Evolutionary conservation across 2,797 vertebrate genomes (phyloP).

Genomic region (Chloroceryle amazona): DNA sequence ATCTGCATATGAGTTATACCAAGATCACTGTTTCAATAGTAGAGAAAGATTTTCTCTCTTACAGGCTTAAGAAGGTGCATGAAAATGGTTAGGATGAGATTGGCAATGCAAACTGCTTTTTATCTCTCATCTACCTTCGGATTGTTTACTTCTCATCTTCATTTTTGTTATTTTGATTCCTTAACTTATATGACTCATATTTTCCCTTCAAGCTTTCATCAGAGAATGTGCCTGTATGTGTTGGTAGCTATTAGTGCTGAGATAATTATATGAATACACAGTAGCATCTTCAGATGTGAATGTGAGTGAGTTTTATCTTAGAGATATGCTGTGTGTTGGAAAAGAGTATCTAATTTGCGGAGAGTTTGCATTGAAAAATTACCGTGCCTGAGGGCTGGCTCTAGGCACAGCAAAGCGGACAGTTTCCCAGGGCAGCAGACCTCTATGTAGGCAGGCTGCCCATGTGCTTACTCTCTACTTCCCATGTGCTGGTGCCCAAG

Average conservation of each 20-base stretch:
- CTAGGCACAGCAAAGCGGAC: neutral
- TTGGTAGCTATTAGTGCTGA: neutral
- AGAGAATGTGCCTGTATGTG: neutral
- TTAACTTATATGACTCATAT: neutral
- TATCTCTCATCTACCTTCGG: neutral
- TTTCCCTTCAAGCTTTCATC: neutral
- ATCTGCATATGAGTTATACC: neutral
- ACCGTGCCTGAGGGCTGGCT: neutral
- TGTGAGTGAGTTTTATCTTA: neutral
- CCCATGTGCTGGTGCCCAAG: neutral
- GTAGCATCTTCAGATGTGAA: neutral
- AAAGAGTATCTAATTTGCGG: neutral
- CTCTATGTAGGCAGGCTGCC: rapidly evolving
- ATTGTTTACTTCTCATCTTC: neutral
- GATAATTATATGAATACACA: neutral
- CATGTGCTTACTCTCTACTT: rapidly evolving
- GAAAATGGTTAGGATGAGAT: neutral
- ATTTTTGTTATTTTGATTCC: neutral
- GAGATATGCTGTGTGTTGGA: neutral
- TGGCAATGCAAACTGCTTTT: neutral
- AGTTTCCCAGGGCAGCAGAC: neutral
- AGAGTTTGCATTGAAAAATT: neutral
- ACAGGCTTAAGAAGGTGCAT: neutral
- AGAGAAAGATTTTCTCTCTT: neutral
- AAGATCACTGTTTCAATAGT: neutral